Conservation (phyloP, 2,888 invertebrate species). For the Polydrusus cervinus region DNA sequence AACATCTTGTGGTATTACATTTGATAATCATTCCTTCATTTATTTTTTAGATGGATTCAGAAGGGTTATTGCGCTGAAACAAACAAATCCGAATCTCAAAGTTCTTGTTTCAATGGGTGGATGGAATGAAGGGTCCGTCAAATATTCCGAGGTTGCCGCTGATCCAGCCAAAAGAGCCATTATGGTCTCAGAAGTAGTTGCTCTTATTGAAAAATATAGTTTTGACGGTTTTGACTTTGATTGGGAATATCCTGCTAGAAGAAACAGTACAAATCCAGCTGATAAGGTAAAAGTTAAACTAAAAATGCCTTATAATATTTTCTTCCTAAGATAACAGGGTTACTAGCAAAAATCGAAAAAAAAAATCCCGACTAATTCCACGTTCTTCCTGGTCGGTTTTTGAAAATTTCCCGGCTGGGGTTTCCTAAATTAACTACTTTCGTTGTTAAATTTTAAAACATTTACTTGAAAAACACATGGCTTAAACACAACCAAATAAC, state of each 20-base stretch:
- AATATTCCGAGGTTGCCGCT: conserved; percentile 71
- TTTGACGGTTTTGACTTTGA: conserved; percentile 90
- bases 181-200: conserved; percentile 40
- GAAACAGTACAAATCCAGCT: conserved; percentile 55
- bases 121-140: conserved; percentile 75
- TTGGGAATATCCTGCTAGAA: conserved; percentile 86
- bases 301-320: too few species aligned
- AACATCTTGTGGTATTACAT: too few species aligned
- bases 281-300: conserved; percentile 51
- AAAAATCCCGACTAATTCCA: too few species aligned
- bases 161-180: conserved; percentile 61
- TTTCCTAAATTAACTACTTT: too few species aligned
- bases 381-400: too few species aligned
- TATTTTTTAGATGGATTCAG: conserved; percentile 55
- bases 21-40: background rate
- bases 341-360: too few species aligned
- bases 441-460: too few species aligned
- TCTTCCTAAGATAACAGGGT: too few species aligned
- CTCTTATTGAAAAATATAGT: conserved; percentile 70
- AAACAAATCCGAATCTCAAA: conserved; percentile 73
- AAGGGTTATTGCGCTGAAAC: conserved; percentile 68
- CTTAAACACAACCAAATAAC: too few species aligned
- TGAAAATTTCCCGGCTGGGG: too few species aligned
- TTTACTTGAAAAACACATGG: too few species aligned
- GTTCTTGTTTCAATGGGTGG: conserved; percentile 79